These are phyloP conservation scores for Tholera decimalis DNA, from an alignment of 2,888 invertebrate genomes.

Conservation along the genomic window DNA sequence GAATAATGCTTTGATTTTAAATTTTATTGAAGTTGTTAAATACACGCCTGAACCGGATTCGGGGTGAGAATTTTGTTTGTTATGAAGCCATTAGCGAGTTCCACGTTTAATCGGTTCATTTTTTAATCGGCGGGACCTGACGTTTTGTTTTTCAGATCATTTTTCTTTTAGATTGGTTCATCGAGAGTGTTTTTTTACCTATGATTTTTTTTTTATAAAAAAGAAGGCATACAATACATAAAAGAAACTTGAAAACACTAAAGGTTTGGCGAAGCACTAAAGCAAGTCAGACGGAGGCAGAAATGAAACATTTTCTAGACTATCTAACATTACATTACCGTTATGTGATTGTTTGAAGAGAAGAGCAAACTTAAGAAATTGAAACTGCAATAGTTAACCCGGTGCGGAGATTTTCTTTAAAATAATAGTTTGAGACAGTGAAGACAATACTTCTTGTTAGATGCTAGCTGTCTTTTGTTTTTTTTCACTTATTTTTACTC, in stretches of 20 bases:
- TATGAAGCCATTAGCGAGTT: slow-evolving; percentile 43
- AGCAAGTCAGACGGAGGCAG: slow-evolving; percentile 16
- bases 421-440: slow-evolving; percentile 47
- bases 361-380: slow-evolving; percentile 57
- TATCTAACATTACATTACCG: slow-evolving; percentile 60
- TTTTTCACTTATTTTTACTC: slow-evolving; percentile 22
- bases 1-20: slow-evolving; percentile 40
- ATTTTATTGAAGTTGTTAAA: slow-evolving; percentile 48
- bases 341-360: slow-evolving; percentile 60
- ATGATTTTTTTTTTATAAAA: slow-evolving; percentile 1
- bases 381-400: slow-evolving; percentile 57
- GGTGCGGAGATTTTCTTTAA: slow-evolving; percentile 45
- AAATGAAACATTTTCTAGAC: slow-evolving; percentile 55
- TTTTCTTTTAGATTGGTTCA: slow-evolving; percentile 25
- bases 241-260: slow-evolving; percentile 3
- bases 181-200: background rate
- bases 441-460: slow-evolving; percentile 69
- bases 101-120: slow-evolving; percentile 42
- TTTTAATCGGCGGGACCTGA: slow-evolving; percentile 36
- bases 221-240: background rate
- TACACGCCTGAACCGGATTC: slow-evolving; percentile 26
- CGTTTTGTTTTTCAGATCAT: slow-evolving; percentile 27
- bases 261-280: too few species aligned
- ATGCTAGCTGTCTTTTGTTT: slow-evolving; percentile 28
- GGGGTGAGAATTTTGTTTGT: slow-evolving; percentile 35